phyloP scores from a whole-genome alignment of 2,888 invertebrate genomes.

The Lithosia quadra region DNA sequence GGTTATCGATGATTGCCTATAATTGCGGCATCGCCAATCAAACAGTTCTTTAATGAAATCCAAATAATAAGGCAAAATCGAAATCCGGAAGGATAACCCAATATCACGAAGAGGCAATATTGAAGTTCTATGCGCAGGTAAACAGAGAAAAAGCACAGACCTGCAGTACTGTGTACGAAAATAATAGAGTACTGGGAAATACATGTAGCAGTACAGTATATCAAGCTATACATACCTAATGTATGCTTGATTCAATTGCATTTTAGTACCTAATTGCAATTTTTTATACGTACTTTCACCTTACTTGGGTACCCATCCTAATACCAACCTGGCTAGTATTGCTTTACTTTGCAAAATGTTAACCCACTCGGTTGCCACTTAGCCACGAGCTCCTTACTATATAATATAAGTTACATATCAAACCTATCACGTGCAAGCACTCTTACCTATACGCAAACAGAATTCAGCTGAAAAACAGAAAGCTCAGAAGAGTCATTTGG shows the following conservation, averaged over 20 bases:
- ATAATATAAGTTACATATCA: conserved; percentile 37
- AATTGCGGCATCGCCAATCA: too few species aligned
- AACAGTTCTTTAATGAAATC: neutral
- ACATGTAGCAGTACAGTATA: too few species aligned
- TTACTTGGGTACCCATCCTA: too few species aligned
- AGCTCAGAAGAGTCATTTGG: conserved; percentile 71
- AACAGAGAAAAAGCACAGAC: neutral
- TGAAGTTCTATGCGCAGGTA: neutral
- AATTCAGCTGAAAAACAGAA: conserved; percentile 64
- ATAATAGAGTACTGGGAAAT: neutral
- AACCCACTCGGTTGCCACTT: too few species aligned
- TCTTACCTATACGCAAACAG: conserved; percentile 49
- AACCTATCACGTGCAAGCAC: conserved; percentile 46
- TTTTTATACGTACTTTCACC: too few species aligned
- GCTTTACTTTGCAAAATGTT: too few species aligned
- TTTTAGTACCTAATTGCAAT: too few species aligned
- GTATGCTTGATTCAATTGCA: too few species aligned
- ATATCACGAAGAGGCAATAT: neutral
- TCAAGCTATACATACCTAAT: too few species aligned
- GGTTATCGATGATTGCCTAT: neutral
- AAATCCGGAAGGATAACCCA: neutral
- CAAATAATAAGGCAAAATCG: neutral
- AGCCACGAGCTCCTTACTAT: too few species aligned
- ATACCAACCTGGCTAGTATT: too few species aligned
- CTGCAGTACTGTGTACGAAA: neutral